Evolutionary conservation across 2,797 vertebrate species (phyloP), one percentile per base, ranked within the genome.

Genomic region (Epinephelus coioides): DNA sequence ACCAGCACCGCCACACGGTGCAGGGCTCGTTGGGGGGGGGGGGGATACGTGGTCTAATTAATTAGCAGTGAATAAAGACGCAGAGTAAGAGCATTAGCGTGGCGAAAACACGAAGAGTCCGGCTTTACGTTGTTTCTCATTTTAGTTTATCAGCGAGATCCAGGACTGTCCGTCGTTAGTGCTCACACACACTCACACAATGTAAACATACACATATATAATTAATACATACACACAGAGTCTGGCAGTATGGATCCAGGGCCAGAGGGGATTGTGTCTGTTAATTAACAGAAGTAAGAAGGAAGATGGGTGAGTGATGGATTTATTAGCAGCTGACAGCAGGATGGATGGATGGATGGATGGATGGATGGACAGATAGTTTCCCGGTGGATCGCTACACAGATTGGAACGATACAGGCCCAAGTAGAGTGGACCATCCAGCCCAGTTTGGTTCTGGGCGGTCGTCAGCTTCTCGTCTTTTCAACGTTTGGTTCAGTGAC

Each of bases 101-200:
- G 34, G 53, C 2, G 14, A 70, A 34, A 84, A 89, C 73, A 53
- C 47, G 69, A 60, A 54, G 77, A 91, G 82, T 76, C 74, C 78
- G 5, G 84, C 61, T 85, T 76, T 63, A 82, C 38, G 75, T 65
- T 64, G 76, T 72, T 40, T 69, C 47, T 21, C 13, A 5, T 49
- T 66, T 71, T 38, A 57, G 88, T 93, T 95, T 95, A 96, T 95
- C 94, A 90, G 89, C 55, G 46, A 80, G 82, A 93, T 91, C 89
- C 92, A 94, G 94, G 86, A 93, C 91, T 88, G 82, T 78, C 83
- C 81, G 67, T 89, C 78, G 80, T 88, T 90, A 88, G 38, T 21
- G 30, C 51, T 23, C 43, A 44, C 47, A 55, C 34, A 66, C 47
- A 56, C 38, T 59, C 15, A 27, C 60, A 54, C 51, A 57, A 49